Evolutionary conservation across 2,113 vertebrate species (phyloP), one percentile per base, ranked within the genome.

Genomic region (Dicerorhinus sumatrensis): DNA sequence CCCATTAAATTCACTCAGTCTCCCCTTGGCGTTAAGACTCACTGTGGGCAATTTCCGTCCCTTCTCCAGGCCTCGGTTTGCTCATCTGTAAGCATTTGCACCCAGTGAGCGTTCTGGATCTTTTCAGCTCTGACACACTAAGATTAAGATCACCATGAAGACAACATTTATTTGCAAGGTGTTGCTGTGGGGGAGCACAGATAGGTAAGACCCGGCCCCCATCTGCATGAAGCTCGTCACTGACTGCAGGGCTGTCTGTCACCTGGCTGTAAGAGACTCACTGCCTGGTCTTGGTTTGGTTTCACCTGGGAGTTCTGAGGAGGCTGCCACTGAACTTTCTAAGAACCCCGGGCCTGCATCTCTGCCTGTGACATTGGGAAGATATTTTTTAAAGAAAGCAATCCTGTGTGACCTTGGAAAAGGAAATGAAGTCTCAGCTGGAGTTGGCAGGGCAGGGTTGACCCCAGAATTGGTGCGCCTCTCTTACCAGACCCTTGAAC

Each of bases 401-500:
- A 85, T 94, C 31, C 51, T 63, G 1, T 85, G 25, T 86, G 79
- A 93, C 91, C 56, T 79, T 93, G 89, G 70, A 42, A 97, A 89
- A 96, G 77, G 93, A 94, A 89, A 97, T 91, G 60, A 89, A 87
- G 97, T 81, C 33, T 51, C 46, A 92, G 46, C 65, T 97, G 84
- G 77, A 93, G 81, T 51, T 89, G 46, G 31, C n/a, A 79, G 65
- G 54, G 18, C n/a, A 85, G 67, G 65, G 84, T 92, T 77, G 85
- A 93, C 29, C 39, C 36, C 54, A 81, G 67, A 91, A 60, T 91
- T 48, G 86, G 67, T 75, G 60, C 83, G 58, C 39, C 33, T 46
- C 60, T 83, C 62, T 63, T 58, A 39, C 36, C 62, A 65, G 39
- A 75, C 36, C 90, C 75, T 89, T 88, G 62, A 94, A 73, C 36